phyloP scores from a whole-genome alignment of 2,797 vertebrate genomes.

The Mareca strepera region DNA sequence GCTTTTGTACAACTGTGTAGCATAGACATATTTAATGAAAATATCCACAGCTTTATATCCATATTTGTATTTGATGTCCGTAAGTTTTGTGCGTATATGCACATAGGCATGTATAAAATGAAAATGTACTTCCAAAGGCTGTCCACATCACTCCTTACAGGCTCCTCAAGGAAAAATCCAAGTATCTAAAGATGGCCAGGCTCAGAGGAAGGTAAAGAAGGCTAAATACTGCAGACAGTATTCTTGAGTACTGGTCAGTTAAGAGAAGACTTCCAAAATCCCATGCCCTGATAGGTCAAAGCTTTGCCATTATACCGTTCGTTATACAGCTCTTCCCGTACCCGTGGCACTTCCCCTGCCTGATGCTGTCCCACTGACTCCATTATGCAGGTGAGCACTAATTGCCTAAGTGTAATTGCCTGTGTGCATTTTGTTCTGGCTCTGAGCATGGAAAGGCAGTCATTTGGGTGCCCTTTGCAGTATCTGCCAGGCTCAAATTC shows the following conservation, averaged over 20 bases:
- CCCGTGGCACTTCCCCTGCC: neutral
- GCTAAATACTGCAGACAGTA: neutral
- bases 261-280: neutral
- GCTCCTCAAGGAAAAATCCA: neutral
- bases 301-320: neutral
- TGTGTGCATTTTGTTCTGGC: fast-evolving
- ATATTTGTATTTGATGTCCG: fast-evolving
- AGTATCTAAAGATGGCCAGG: neutral
- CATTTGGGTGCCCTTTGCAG: neutral
- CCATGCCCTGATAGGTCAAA: fast-evolving
- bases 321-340: neutral
- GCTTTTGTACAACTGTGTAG: fast-evolving
- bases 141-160: neutral
- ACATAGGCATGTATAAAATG: fast-evolving
- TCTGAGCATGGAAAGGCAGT: neutral
- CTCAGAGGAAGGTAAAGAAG: neutral
- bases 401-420: fast-evolving
- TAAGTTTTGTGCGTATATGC: fast-evolving
- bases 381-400: fast-evolving
- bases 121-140: fast-evolving
- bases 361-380: fast-evolving
- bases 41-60: fast-evolving
- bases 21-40: neutral
- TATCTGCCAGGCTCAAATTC: neutral
- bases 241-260: neutral